Evolutionary conservation across 2,888 invertebrate species (phyloP).

Genomic region (Brachynemurus nebulosus): DNA sequence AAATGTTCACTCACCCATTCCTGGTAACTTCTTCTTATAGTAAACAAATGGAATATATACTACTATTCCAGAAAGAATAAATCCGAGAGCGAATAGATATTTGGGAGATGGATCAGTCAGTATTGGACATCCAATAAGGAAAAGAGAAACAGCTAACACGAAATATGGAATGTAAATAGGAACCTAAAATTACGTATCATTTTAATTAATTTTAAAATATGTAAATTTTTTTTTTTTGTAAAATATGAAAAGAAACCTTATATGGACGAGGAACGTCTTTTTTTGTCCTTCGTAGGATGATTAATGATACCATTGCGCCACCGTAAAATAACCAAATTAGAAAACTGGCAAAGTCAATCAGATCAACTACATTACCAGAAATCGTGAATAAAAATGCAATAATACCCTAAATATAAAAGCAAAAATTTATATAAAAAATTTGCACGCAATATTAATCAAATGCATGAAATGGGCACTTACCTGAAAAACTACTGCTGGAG

Average conservation of each 20-base stretch:
- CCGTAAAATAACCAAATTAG: slow-evolving; percentile 82
- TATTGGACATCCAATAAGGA: slow-evolving; percentile 61
- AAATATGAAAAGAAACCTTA: slow-evolving; percentile 36
- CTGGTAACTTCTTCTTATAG: slow-evolving; percentile 45
- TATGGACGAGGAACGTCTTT: slow-evolving; percentile 56
- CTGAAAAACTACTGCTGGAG: slow-evolving; percentile 70
- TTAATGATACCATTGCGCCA: slow-evolving; percentile 60
- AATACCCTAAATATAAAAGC: slow-evolving; percentile 39
- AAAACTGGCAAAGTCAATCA: slow-evolving; percentile 79
- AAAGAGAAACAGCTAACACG: slow-evolving; percentile 53
- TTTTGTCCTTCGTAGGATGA: slow-evolving; percentile 57
- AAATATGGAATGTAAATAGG: slow-evolving; percentile 59
- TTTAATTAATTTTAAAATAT: slow-evolving; percentile 1
- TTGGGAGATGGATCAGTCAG: slow-evolving; percentile 60
- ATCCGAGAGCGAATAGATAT: slow-evolving; percentile 59
- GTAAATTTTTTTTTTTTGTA: slow-evolving; percentile 8
- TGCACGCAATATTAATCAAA: no score
- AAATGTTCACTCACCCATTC: slow-evolving; percentile 38
- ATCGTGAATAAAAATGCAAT: slow-evolving; percentile 57
- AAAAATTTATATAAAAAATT: no score
- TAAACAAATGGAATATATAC: slow-evolving; percentile 67
- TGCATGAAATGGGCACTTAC: slow-evolving; percentile 32
- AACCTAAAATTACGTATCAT: slow-evolving; percentile 32
- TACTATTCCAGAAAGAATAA: slow-evolving; percentile 51
- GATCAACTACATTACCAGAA: slow-evolving; percentile 55